These are phyloP conservation scores for Dicrurus megarhynchus DNA, from an alignment of 2,113 vertebrate genomes.

Conservation along the genomic window DNA sequence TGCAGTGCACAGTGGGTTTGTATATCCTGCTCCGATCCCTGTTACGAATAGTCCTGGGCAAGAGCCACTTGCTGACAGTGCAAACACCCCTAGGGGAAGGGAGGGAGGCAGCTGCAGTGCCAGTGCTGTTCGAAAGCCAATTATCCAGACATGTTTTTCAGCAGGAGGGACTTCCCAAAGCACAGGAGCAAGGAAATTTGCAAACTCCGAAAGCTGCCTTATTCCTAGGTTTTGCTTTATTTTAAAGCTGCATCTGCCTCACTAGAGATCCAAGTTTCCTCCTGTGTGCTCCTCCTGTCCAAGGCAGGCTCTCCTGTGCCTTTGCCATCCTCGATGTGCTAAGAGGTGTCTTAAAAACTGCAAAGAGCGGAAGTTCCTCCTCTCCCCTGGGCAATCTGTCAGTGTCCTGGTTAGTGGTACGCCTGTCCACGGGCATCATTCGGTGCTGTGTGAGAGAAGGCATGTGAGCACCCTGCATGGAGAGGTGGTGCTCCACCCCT, in stretches of 20 bases:
- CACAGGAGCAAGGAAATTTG: background rate
- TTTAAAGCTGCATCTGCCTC: background rate
- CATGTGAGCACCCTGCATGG: accelerated
- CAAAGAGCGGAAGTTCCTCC: background rate
- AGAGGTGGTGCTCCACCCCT: background rate
- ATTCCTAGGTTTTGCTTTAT: background rate
- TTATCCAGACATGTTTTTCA: background rate
- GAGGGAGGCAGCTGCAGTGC: background rate
- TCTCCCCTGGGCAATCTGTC: background rate
- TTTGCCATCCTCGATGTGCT: accelerated
- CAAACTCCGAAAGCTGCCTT: background rate
- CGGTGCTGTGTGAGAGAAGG: accelerated
- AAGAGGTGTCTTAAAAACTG: background rate
- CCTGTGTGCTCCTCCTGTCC: background rate
- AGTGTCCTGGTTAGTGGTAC: background rate
- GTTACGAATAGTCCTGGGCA: background rate
- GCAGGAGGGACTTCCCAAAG: background rate
- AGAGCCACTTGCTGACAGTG: background rate
- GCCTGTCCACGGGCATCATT: accelerated
- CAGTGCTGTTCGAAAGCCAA: background rate
- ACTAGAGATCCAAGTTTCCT: background rate
- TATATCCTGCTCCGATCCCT: background rate
- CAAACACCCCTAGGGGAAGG: background rate
- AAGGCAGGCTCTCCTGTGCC: background rate
- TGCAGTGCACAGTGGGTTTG: background rate